Evolutionary conservation across 2,113 vertebrate species (phyloP).

Genomic region (Burhinus bistriatus): DNA sequence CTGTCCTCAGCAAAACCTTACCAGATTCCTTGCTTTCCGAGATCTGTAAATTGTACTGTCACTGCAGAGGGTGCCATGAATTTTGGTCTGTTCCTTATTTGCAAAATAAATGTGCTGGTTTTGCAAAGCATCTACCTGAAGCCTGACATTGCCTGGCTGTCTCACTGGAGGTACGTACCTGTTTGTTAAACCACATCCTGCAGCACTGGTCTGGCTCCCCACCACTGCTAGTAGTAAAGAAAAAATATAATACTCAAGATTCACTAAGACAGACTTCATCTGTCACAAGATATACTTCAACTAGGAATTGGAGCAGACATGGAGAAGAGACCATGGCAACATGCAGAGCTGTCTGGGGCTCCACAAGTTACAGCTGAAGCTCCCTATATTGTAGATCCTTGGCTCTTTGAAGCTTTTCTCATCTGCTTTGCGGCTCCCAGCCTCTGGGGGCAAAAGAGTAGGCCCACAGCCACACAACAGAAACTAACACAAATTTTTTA

Average conservation of each 20-base stretch:
- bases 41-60: not conserved
- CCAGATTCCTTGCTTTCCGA: not conserved
- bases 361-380: not conserved
- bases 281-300: not conserved
- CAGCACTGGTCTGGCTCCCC: not conserved
- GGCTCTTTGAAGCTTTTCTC: not conserved
- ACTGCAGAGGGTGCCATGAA: not conserved
- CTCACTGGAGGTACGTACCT: rapidly evolving
- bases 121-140: not conserved
- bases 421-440: not conserved
- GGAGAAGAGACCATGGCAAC: not conserved
- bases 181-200: not conserved
- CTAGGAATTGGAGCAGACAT: not conserved
- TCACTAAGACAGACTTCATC: not conserved
- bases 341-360: not conserved
- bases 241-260: not conserved
- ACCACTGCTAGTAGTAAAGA: not conserved
- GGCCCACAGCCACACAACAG: not conserved
- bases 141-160: not conserved
- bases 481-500: not conserved
- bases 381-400: not conserved
- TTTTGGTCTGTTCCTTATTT: not conserved
- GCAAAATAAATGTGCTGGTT: not conserved
- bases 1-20: not conserved
- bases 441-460: not conserved